phyloP scores from a whole-genome alignment of 2,113 vertebrate genomes.

The Delphinapterus leucas region DNA sequence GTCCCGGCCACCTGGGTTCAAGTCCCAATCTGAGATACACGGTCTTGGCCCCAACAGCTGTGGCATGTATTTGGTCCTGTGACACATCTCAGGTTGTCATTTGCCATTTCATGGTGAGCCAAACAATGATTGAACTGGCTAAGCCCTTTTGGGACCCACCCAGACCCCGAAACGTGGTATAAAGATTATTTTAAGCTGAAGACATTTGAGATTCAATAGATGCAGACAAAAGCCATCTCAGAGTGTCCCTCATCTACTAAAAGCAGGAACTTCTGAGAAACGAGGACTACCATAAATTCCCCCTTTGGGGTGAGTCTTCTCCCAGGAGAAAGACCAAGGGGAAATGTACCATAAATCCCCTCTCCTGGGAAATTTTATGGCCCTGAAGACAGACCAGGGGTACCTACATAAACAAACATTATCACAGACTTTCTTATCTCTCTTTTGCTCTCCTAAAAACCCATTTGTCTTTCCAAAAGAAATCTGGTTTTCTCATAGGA shows the following conservation, averaged over 20 bases:
- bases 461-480: background rate
- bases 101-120: background rate
- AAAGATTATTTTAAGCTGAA: conserved; percentile 18
- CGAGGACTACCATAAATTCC: background rate
- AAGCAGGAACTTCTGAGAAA: conserved; percentile 16
- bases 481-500: background rate
- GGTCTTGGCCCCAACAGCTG: background rate
- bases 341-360: background rate
- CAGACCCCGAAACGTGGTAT: background rate
- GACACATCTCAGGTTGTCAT: background rate
- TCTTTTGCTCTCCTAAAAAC: background rate
- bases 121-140: background rate
- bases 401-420: background rate
- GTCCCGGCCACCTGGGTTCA: no score
- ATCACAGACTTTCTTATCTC: background rate
- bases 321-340: background rate
- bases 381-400: background rate
- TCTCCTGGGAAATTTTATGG: background rate
- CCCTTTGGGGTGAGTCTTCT: background rate
- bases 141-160: background rate
- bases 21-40: no score
- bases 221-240: background rate
- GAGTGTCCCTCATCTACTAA: background rate
- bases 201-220: conserved; percentile 31
- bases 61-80: background rate